A percentile compares a stretch with the other conserved stretches of the same genome.
phyloP scores from a whole-genome alignment of 2,888 invertebrate genomes.

The Callinectes sapidus region DNA sequence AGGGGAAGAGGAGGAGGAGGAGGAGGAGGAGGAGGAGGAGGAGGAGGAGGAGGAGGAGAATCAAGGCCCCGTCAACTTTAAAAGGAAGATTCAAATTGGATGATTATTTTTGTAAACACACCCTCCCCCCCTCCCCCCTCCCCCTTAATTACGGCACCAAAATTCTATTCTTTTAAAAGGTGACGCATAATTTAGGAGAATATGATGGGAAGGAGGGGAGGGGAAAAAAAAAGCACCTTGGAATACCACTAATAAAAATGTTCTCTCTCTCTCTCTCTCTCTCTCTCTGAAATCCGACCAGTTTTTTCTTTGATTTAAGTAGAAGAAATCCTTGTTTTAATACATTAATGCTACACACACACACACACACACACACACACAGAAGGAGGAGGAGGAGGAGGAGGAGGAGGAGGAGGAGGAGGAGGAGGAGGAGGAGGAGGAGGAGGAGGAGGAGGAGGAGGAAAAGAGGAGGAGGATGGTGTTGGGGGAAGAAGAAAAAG shows the following conservation, averaged over 20 bases:
- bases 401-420: background rate
- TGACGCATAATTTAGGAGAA: background rate
- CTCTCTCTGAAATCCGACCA: background rate
- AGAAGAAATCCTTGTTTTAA: background rate
- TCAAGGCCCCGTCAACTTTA: conserved; percentile 12
- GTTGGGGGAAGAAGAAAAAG: too few relatives aligned
- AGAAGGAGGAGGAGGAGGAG: background rate
- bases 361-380: too few relatives aligned
- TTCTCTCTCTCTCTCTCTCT: background rate
- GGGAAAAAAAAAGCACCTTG: background rate
- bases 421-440: background rate
- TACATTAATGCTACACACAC: background rate
- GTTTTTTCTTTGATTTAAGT: background rate
- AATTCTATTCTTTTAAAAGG: conserved; percentile 8
- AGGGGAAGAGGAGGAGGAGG: background rate
- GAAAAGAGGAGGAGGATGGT: background rate
- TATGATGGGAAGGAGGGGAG: background rate
- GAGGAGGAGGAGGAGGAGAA: background rate
- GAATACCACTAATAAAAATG: conserved; percentile 1
- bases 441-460: background rate
- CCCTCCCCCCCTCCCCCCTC: background rate
- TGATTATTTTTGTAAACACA: conserved; percentile 31
- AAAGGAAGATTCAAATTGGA: conserved; percentile 28
- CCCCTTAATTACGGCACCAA: conserved; percentile 7
- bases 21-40: background rate